These are phyloP conservation scores for Pollicipes pollicipes DNA, from an alignment of 1,140 invertebrate genomes.

Conservation along the genomic window DNA sequence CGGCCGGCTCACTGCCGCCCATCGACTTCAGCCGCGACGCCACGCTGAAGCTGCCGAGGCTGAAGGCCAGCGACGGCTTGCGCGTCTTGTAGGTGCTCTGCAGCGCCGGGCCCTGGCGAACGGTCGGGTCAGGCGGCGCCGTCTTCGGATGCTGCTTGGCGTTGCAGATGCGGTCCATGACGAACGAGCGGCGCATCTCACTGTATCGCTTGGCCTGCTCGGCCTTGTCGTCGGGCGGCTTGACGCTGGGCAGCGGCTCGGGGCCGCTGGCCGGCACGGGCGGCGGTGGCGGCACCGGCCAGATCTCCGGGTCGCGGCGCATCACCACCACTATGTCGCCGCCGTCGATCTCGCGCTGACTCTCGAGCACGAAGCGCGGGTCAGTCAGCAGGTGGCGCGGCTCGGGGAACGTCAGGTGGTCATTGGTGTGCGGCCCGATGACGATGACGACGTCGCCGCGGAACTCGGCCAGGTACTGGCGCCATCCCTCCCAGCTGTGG, in stretches of 20 bases:
- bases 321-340: not conserved
- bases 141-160: not conserved
- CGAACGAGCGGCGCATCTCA: slow-evolving; percentile 1
- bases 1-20: not conserved
- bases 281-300: not conserved
- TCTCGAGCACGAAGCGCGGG: not conserved
- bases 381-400: not conserved
- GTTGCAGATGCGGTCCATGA: not conserved
- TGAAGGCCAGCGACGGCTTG: not conserved
- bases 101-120: not conserved
- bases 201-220: not conserved
- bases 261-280: not conserved
- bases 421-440: not conserved
- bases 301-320: not conserved
- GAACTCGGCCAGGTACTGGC: slow-evolving; percentile 1
- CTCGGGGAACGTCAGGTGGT: not conserved
- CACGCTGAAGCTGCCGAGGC: not conserved
- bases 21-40: not conserved
- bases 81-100: not conserved
- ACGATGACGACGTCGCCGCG: not conserved
- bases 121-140: not conserved
- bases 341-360: not conserved
- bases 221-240: not conserved
- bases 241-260: not conserved
- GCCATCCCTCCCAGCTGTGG: slow-evolving; percentile 1